phyloP scores from a whole-genome alignment of 2,113 vertebrate genomes.

The Nestor notabilis region DNA sequence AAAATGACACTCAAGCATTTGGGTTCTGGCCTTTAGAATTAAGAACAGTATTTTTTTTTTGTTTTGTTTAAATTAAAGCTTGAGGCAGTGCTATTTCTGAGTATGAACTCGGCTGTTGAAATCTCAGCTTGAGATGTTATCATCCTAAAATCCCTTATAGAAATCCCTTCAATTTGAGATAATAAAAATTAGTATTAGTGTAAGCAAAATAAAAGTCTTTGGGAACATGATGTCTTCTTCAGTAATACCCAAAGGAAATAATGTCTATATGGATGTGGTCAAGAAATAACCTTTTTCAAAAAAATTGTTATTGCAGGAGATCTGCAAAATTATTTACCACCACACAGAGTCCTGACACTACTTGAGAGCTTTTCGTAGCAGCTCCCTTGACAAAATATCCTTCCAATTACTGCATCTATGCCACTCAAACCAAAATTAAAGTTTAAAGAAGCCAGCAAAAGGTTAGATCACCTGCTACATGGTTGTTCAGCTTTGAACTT shows the following conservation, averaged over 20 bases:
- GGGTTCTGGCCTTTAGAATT: neutral
- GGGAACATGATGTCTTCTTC: neutral
- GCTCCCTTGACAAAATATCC: neutral
- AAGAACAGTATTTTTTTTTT: neutral
- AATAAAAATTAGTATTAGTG: neutral
- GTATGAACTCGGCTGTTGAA: neutral
- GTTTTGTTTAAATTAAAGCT: neutral
- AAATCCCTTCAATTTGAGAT: neutral
- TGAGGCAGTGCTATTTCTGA: neutral
- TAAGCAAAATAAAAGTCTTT: neutral
- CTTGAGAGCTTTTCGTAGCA: neutral
- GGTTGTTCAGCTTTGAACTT: neutral
- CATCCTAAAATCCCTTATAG: neutral
- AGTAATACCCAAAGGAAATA: neutral
- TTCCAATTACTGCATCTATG: neutral
- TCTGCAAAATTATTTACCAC: neutral
- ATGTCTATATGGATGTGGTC: neutral
- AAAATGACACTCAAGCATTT: slow-evolving; percentile 30
- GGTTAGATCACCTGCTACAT: neutral
- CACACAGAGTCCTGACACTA: neutral
- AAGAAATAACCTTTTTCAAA: accelerated
- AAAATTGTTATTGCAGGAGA: neutral
- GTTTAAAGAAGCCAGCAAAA: neutral
- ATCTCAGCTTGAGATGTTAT: neutral
- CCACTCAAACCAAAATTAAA: neutral